phyloP scores from a whole-genome alignment of 2,113 vertebrate genomes.

The Gila orcuttii region DNA sequence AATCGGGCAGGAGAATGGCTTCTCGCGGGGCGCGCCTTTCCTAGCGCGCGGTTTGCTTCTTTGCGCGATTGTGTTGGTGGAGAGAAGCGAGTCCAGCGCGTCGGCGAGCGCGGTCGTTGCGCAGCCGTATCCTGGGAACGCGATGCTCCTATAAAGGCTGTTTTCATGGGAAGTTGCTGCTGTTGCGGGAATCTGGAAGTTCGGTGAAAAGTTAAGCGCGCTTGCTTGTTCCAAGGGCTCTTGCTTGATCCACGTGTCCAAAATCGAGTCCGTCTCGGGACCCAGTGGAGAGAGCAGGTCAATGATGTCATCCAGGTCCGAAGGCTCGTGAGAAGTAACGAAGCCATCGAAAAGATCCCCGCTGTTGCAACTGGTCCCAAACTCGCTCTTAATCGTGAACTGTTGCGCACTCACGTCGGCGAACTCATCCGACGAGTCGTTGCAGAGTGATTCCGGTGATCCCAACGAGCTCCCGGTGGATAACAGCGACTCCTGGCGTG shows the following conservation, averaged over 20 bases:
- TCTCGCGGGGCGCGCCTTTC: slow-evolving; percentile 73
- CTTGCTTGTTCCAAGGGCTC: slow-evolving; percentile 68
- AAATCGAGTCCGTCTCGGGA: slow-evolving; percentile 56
- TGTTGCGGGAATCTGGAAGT: slow-evolving; percentile 12
- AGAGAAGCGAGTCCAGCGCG: slow-evolving; percentile 51
- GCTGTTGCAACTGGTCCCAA: slow-evolving; percentile 74
- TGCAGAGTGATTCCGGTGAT: slow-evolving; percentile 67
- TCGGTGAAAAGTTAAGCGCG: not conserved
- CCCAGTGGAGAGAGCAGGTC: slow-evolving; percentile 68
- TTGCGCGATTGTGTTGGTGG: slow-evolving; percentile 20
- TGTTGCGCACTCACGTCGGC: slow-evolving; percentile 46
- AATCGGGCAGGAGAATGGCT: slow-evolving; percentile 88
- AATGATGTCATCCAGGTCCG: slow-evolving; percentile 71
- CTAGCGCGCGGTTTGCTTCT: slow-evolving; percentile 36
- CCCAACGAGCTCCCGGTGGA: slow-evolving; percentile 56
- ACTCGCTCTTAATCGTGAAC: slow-evolving; percentile 75
- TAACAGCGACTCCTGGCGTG: slow-evolving; percentile 65
- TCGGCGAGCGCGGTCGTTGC: slow-evolving; percentile 25
- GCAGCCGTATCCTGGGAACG: slow-evolving; percentile 30
- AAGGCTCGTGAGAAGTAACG: slow-evolving; percentile 28
- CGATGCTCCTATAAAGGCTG: slow-evolving; percentile 24
- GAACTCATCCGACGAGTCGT: slow-evolving; percentile 67
- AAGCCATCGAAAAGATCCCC: slow-evolving; percentile 70
- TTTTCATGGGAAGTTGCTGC: not conserved
- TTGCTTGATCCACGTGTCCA: slow-evolving; percentile 68